phyloP scores from a whole-genome alignment of 1,140 invertebrate species.

The Centruroides sculpturatus region DNA sequence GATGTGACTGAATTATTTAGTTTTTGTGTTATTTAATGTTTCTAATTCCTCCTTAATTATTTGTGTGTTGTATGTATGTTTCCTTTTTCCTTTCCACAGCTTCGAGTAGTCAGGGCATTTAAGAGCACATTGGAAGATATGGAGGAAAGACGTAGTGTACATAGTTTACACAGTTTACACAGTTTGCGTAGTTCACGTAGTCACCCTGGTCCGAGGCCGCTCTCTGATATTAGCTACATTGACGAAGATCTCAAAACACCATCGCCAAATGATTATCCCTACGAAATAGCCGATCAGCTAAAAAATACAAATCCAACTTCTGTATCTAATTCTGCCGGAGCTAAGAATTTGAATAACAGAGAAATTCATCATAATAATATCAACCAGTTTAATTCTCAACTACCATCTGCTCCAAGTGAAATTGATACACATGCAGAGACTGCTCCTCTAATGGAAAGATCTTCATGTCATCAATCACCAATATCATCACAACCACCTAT shows the following conservation, averaged over 20 bases:
- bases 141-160: slow-evolving; percentile 93
- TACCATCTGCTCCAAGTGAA: background rate
- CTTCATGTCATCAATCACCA: background rate
- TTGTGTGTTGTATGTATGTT: no score
- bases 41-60: no score
- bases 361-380: background rate
- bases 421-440: slow-evolving; percentile 1
- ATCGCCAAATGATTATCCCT: slow-evolving; percentile 28
- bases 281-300: slow-evolving; percentile 7
- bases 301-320: slow-evolving; percentile 1
- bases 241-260: slow-evolving; percentile 35
- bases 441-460: slow-evolving; percentile 8
- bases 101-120: slow-evolving; percentile 99
- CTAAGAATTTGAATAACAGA: background rate
- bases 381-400: background rate
- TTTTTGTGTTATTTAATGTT: no score
- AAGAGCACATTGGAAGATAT: slow-evolving; percentile 98
- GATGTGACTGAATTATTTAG: no score
- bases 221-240: slow-evolving; percentile 39
- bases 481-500: no score
- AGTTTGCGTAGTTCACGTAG: slow-evolving; percentile 63
- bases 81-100: slow-evolving; percentile 44
- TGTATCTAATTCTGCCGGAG: background rate
- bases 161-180: slow-evolving; percentile 74
- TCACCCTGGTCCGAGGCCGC: slow-evolving; percentile 55